phyloP scores from a whole-genome alignment of 2,888 invertebrate genomes.

The Plebejus melissa region DNA sequence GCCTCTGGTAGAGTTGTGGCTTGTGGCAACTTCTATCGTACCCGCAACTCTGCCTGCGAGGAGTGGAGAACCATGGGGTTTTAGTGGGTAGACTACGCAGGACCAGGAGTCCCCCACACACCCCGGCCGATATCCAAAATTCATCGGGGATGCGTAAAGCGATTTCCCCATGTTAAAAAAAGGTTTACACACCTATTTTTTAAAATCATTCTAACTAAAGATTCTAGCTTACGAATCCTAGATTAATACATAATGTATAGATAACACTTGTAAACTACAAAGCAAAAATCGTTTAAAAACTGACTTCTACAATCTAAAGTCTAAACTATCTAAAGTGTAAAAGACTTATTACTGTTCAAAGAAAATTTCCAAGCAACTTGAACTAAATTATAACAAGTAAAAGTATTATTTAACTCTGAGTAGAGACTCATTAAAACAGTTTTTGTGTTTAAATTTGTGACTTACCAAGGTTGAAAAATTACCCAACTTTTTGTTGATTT shows the following conservation, averaged over 20 bases:
- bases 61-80: no score
- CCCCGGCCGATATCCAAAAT: no score
- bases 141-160: no score
- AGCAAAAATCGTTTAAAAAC: neutral
- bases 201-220: neutral
- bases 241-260: neutral
- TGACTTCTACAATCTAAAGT: conserved; percentile 3
- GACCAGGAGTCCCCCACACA: no score
- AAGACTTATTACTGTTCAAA: conserved; percentile 6
- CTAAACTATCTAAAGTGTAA: neutral
- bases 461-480: conserved; percentile 19
- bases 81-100: no score
- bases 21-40: no score
- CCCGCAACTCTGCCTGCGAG: no score
- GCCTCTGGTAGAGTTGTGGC: no score
- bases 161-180: no score
- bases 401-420: conserved; percentile 2
- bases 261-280: neutral
- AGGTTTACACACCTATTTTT: neutral
- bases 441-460: conserved; percentile 22
- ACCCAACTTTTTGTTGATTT: conserved; percentile 18
- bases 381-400: conserved; percentile 24
- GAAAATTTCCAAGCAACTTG: conserved; percentile 4
- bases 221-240: neutral
- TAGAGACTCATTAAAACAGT: conserved; percentile 12